Base-by-base conservation (phyloP, 2,888 invertebrate genomes). In the Drosophila merina region DNA sequence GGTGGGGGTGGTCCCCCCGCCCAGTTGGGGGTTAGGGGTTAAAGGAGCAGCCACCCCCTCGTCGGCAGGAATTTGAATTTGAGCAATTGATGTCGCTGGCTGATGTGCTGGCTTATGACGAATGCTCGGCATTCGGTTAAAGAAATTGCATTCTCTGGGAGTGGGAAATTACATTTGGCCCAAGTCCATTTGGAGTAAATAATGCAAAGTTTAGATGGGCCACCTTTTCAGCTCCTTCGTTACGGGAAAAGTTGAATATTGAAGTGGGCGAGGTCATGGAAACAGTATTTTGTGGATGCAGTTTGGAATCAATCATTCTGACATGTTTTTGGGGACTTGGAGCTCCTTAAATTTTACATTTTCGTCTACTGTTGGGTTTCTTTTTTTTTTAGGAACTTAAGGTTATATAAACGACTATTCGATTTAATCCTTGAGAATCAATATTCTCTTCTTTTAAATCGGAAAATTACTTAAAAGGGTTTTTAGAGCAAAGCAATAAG, bases 121-220 rank as follows among this genome's bases (percentile, higher is more conserved):
- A 45, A 67, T 64, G 57, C 48, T 25, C 20, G 40, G 55, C 54
- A 54, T 50, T 67, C 48, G 55, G 44, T 8, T 7, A 38, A 55
- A 44, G 66, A 67, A 66, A 67, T 55, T 67, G 66, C 66, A 67
- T 64, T 67, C 38, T 38, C 36, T 8, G 48, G 14, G 55, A 10
- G 30, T 26, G 64, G 64, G 31, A 67, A 67, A 67, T 64, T 67
- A 38, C 49, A 55, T 64, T 64, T 63, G 14, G 50, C 12, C 12
- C 31, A 12, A 54, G 63, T 62, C 28, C 14, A 31, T 60, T 57
- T 48, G 40, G 57, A 48, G 31, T 57, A 8, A 31, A 47, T 55
- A 55, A 55, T 55, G 45, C 55, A 55, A 55, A 25, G 14, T 31
- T 33, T 14, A 26, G 60, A 26, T 40, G 48, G 45, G 12, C 30